These are phyloP conservation scores for Varanus komodoensis DNA, from an alignment of 2,113 vertebrate species.

Conservation along the genomic window DNA sequence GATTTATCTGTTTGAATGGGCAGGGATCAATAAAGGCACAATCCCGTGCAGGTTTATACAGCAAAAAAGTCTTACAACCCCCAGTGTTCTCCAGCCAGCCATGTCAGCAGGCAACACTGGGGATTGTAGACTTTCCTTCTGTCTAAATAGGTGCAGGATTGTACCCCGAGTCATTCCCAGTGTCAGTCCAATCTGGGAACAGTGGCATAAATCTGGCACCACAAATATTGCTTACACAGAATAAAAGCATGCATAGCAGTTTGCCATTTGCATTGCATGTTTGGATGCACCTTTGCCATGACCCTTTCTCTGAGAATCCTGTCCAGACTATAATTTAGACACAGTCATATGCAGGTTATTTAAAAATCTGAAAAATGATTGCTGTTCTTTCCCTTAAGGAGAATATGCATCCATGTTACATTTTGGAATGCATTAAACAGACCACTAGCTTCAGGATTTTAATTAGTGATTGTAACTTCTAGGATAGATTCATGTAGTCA, in stretches of 20 bases:
- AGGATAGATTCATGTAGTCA: constrained; percentile 34
- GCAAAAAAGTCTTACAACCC: too few species aligned
- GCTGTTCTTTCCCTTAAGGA: background rate
- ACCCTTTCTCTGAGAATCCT: background rate
- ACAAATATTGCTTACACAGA: background rate
- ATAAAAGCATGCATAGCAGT: background rate
- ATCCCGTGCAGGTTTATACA: too few species aligned
- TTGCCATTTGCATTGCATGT: background rate
- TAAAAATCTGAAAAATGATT: background rate
- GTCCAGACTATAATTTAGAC: background rate
- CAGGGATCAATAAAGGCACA: too few species aligned
- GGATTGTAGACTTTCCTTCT: too few species aligned
- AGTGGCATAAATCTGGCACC: background rate
- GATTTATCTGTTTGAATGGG: background rate
- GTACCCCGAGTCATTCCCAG: background rate
- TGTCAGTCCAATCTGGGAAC: background rate
- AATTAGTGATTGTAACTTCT: constrained; percentile 41
- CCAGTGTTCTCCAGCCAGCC: too few species aligned
- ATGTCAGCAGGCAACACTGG: too few species aligned
- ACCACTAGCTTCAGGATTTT: constrained; percentile 29
- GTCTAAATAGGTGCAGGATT: too few species aligned
- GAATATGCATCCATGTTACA: background rate
- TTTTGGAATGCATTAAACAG: background rate
- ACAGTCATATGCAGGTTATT: background rate
- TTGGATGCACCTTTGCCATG: background rate